Base-by-base conservation (phyloP, 2,113 vertebrate species). In the Apus apus region DNA sequence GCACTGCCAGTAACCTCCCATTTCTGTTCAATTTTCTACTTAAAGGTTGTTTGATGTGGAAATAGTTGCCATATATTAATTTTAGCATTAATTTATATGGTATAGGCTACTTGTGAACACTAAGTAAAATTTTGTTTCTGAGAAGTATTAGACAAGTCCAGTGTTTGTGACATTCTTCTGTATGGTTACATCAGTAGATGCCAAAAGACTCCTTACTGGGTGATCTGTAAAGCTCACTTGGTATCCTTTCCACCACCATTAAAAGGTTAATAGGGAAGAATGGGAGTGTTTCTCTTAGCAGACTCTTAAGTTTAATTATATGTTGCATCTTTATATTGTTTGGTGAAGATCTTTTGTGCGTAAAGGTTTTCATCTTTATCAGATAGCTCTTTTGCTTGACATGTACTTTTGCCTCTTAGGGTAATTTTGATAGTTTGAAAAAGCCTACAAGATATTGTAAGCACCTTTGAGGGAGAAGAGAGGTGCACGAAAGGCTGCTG, bases 21-120 rank as follows among this genome's bases (percentile, higher is more conserved):
- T 79, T 93, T 87, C 66, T 68, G 7, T 82, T 96, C 43, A 87
- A 3, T 93, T 97, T 76, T 88, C 71, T 84, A 17, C 61, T 87
- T 89, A 66, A 9, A 48, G 32, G 9, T 58, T 87, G 53, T 23
- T 94, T 72, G 61, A 70, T 85, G 46, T 61, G 26, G 56, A 85
- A 90, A 54, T 21, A 11, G 50, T 10, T 68, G 66, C 72, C 81
- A 40, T 57, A n/a, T 74, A 64, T 94, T 78, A 78, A 57, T 89
- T 62, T 45, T 77, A 68, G 32, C 14, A 51, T 88, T 61, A 79
- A 76, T 90, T 84, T 84, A 13, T 57, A 32, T 11, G 13, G 25
- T 56, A 40, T 25, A 60, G 14, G 20, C 88, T 92, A 43, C 51
- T 81, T 92, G 34, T 62, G 83, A 92, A 56, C 32, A 62, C 60